phyloP scores from a whole-genome alignment of 2,888 invertebrate genomes.

The Beris chalybata region DNA sequence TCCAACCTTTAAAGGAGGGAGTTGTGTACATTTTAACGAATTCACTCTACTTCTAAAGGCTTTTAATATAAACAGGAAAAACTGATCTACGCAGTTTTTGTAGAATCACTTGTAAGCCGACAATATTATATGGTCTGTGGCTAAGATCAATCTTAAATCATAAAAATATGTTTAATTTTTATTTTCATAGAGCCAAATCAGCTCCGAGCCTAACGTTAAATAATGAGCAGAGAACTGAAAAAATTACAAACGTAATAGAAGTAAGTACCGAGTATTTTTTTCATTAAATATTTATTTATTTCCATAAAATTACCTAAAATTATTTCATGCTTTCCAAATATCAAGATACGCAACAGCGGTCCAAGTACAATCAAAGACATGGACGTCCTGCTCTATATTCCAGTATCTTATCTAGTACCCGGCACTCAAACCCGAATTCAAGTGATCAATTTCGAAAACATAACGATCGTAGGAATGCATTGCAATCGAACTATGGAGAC shows the following conservation, averaged over 20 bases:
- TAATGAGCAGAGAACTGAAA: conserved; percentile 47
- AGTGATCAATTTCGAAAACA: conserved; percentile 50
- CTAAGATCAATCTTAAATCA: too few relatives aligned
- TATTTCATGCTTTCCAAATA: background rate
- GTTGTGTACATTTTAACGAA: too few relatives aligned
- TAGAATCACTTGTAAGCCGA: too few relatives aligned
- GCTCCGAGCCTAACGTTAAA: conserved; percentile 50
- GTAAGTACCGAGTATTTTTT: conserved; percentile 35
- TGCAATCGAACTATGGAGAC: conserved; percentile 49
- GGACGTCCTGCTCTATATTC: conserved; percentile 50
- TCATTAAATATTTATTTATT: too few relatives aligned
- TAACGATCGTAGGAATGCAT: conserved; percentile 51
- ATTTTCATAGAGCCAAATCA: conserved; percentile 46
- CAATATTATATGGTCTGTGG: too few relatives aligned
- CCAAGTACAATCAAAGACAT: conserved; percentile 53
- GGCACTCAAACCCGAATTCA: conserved; percentile 47
- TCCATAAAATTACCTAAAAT: too few relatives aligned
- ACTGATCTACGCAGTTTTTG: too few relatives aligned
- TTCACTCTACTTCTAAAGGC: too few relatives aligned
- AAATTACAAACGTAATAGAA: conserved; percentile 52
- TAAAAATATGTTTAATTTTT: background rate
- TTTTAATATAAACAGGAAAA: too few relatives aligned
- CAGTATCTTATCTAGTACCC: conserved; percentile 50
- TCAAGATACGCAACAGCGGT: conserved; percentile 52
- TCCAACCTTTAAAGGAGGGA: too few relatives aligned